Evolutionary conservation across 2,888 invertebrate genomes (phyloP).

Genomic region (Trachelus stipa): DNA sequence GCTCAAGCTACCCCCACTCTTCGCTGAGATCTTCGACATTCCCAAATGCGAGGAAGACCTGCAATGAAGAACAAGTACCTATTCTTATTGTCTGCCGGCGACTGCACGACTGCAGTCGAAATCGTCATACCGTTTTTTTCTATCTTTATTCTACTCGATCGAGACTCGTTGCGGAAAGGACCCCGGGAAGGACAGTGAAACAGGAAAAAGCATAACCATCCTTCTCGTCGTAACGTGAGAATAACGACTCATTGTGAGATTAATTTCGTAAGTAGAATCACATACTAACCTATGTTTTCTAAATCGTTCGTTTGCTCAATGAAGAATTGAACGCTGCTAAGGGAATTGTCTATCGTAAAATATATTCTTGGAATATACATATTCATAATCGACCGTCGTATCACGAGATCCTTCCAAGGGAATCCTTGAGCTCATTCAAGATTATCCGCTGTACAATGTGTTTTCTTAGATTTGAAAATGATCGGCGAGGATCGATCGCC

Average conservation of each 20-base stretch:
- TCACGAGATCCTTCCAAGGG: neutral
- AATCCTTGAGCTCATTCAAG: neutral
- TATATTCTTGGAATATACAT: no score
- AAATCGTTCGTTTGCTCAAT: neutral
- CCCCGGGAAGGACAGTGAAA: neutral
- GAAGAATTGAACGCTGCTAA: neutral
- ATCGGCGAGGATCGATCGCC: neutral
- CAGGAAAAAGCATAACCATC: neutral
- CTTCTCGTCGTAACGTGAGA: neutral
- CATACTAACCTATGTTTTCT: neutral
- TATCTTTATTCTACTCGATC: neutral
- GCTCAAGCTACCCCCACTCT: slow-evolving; percentile 89
- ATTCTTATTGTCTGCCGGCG: neutral
- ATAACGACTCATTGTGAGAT: neutral
- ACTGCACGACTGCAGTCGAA: neutral
- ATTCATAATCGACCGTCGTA: neutral
- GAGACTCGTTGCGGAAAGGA: neutral
- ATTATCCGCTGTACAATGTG: neutral
- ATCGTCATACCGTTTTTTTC: slow-evolving; percentile 13
- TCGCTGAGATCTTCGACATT: slow-evolving; percentile 97
- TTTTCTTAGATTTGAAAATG: neutral
- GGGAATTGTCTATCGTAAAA: no score
- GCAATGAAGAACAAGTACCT: slow-evolving; percentile 56
- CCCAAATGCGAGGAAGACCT: slow-evolving; percentile 83
- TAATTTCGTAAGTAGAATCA: neutral